phyloP scores from a whole-genome alignment of 2,797 vertebrate genomes.

The Microctenopoma steveboyesi region DNA sequence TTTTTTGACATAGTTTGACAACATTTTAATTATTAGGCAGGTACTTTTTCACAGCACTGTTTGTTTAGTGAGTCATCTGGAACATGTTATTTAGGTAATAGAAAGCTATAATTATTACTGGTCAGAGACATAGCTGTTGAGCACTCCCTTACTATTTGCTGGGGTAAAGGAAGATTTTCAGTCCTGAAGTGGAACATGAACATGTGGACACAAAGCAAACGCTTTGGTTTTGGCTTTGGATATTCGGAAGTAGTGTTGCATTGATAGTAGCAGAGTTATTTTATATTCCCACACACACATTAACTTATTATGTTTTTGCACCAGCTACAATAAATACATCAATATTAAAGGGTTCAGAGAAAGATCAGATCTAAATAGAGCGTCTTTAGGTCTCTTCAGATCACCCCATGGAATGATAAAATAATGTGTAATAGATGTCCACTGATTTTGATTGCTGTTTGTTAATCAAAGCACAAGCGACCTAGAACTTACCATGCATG shows the following conservation, averaged over 20 bases:
- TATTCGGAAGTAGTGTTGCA: neutral
- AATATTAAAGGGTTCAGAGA: neutral
- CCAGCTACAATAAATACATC: neutral
- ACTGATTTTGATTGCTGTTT: neutral
- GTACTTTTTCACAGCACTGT: no score
- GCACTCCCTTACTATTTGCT: neutral
- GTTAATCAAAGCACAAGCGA: neutral
- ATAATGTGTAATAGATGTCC: neutral
- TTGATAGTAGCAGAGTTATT: slow-evolving; percentile 11
- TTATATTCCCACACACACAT: neutral
- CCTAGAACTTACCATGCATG: neutral
- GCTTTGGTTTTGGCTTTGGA: slow-evolving; percentile 8
- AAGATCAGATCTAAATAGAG: neutral
- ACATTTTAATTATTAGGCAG: no score
- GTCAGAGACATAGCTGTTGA: neutral
- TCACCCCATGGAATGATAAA: neutral
- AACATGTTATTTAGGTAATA: slow-evolving; percentile 25
- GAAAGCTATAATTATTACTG: slow-evolving; percentile 1
- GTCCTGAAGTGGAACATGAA: slow-evolving; percentile 8
- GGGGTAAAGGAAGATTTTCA: slow-evolving; percentile 2
- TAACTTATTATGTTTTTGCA: neutral
- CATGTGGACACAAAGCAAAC: neutral
- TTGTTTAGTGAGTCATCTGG: slow-evolving; percentile 19
- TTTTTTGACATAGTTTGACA: no score
- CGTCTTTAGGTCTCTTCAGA: neutral